A percentile compares a stretch with the other conserved stretches of the same genome.
phyloP scores from a whole-genome alignment of 2,113 vertebrate species.

The Tetraodon nigroviridis region DNA sequence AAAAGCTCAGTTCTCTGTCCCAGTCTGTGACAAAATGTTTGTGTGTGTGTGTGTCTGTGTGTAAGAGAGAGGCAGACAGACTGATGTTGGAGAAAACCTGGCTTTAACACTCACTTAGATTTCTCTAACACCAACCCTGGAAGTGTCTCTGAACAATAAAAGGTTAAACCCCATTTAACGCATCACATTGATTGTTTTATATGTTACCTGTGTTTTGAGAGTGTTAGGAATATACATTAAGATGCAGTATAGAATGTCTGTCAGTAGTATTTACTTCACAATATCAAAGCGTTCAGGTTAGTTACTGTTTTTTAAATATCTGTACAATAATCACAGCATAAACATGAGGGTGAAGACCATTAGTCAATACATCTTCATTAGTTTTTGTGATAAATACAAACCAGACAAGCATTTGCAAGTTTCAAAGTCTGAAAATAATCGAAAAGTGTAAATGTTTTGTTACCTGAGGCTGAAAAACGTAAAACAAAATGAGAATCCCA shows the following conservation, averaged over 20 bases:
- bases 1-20: conserved; percentile 16
- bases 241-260: not conserved
- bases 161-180: not conserved
- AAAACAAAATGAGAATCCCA: conserved; percentile 34
- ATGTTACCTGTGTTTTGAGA: too few relatives aligned
- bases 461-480: conserved; percentile 55
- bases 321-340: conserved; percentile 7
- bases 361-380: not conserved
- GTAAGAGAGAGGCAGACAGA: not conserved
- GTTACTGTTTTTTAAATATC: not conserved
- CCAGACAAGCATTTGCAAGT: too few relatives aligned
- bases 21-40: conserved; percentile 18
- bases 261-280: not conserved
- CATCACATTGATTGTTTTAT: not conserved
- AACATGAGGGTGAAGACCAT: not conserved
- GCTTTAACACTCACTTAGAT: too few relatives aligned
- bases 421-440: not conserved
- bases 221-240: too few relatives aligned
- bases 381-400: not conserved
- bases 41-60: not conserved
- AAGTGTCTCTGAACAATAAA: not conserved
- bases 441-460: not conserved
- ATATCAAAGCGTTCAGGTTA: not conserved
- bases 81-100: too few relatives aligned
- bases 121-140: not conserved